A percentile compares a stretch with the other conserved stretches of the same genome.
These are phyloP conservation scores for Megaceryle maxima DNA, from an alignment of 2,113 vertebrate genomes.

Conservation along the genomic window DNA sequence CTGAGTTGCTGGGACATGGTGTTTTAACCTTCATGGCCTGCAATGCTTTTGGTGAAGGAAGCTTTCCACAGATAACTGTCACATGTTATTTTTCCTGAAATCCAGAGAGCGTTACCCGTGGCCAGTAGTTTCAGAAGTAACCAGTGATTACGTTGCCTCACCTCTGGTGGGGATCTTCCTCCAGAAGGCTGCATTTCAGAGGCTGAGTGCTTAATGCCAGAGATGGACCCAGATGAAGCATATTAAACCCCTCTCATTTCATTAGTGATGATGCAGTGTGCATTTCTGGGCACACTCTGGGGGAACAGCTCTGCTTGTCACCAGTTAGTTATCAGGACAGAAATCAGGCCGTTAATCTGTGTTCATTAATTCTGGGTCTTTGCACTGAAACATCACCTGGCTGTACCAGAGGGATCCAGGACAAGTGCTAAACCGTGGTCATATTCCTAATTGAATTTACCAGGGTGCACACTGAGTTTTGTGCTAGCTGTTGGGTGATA, in stretches of 20 bases:
- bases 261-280: not conserved
- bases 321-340: not conserved
- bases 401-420: not conserved
- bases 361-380: not conserved
- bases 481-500: not conserved
- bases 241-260: not conserved
- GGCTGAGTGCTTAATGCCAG: not conserved
- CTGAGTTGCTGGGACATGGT: not conserved
- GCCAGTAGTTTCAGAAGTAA: not conserved
- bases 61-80: not conserved
- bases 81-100: not conserved
- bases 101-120: not conserved
- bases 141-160: not conserved
- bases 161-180: not conserved
- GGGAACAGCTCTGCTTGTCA: not conserved
- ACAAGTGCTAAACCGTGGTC: not conserved
- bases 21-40: not conserved
- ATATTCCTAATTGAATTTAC: not conserved
- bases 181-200: not conserved
- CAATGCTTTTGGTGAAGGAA: not conserved
- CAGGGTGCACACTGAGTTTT: not conserved
- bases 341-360: not conserved
- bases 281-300: accelerated
- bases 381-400: not conserved
- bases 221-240: not conserved